A percentile compares a stretch with the other conserved stretches of the same genome.
phyloP scores from a whole-genome alignment of 2,113 vertebrate genomes.

The Pelecanus crispus region DNA sequence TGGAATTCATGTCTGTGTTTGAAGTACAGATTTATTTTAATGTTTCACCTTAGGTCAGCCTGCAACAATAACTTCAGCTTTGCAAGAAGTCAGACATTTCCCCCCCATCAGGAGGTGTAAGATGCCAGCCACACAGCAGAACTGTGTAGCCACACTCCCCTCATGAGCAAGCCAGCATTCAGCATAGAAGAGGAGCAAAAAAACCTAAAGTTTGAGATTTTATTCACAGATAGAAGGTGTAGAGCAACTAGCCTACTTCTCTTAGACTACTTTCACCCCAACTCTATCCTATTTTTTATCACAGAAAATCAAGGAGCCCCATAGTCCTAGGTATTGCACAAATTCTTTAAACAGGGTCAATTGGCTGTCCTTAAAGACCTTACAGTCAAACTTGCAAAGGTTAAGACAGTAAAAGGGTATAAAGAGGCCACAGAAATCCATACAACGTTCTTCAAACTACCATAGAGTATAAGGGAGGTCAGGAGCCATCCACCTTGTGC shows the following conservation, averaged over 20 bases:
- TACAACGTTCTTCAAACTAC: neutral
- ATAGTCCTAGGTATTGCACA: neutral
- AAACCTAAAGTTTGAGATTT: neutral
- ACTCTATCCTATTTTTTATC: neutral
- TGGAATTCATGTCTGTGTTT: neutral
- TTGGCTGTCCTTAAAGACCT: neutral
- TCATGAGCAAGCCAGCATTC: neutral
- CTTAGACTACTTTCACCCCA: neutral
- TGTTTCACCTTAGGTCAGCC: neutral
- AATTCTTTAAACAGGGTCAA: neutral
- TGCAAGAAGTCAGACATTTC: neutral
- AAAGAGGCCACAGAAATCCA: neutral
- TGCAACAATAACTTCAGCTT: neutral
- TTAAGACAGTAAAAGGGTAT: neutral
- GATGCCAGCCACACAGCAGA: neutral
- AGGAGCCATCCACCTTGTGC: neutral
- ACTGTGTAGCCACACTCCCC: accelerated
- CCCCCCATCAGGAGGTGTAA: neutral
- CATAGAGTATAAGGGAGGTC: accelerated
- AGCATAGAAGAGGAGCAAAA: neutral
- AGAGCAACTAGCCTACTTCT: neutral
- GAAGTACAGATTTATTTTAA: neutral
- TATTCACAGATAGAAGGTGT: neutral
- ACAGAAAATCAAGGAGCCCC: neutral
- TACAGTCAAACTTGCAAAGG: neutral